phyloP scores from a whole-genome alignment of 2,113 vertebrate genomes.

The Zeus faber region DNA sequence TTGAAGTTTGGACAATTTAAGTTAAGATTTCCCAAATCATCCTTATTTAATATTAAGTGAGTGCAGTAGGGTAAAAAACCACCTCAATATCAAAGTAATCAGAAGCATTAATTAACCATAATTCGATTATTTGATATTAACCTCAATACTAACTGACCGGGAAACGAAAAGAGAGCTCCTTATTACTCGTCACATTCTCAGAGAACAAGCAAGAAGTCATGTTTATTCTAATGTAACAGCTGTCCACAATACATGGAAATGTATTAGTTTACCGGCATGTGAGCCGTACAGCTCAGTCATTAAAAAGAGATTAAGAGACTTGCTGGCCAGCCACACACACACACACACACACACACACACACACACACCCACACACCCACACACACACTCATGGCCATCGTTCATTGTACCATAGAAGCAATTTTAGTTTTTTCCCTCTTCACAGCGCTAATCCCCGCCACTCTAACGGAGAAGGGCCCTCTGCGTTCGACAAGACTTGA shows the following conservation, averaged over 20 bases:
- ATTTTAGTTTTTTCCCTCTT: slow-evolving; percentile 49
- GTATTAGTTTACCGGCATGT: slow-evolving; percentile 48
- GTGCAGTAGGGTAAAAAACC: too few relatives aligned
- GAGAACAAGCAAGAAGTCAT: slow-evolving; percentile 9
- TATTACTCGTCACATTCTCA: too few relatives aligned
- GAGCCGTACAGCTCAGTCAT: slow-evolving; percentile 59
- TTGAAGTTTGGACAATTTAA: too few relatives aligned
- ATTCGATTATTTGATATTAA: too few relatives aligned
- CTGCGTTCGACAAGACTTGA: slow-evolving; percentile 23
- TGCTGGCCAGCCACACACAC: slow-evolving; percentile 18
- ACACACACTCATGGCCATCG: slow-evolving; percentile 18
- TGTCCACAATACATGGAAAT: slow-evolving; percentile 31
- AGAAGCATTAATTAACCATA: too few relatives aligned
- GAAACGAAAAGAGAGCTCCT: too few relatives aligned
- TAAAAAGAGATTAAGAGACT: slow-evolving; percentile 76
- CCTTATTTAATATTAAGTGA: too few relatives aligned
- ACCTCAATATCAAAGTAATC: too few relatives aligned
- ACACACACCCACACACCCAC: slow-evolving; percentile 12
- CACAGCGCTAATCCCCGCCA: slow-evolving; percentile 32
- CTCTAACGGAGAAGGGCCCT: slow-evolving; percentile 56
- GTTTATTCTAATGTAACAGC: slow-evolving; percentile 39
- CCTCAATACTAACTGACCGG: too few relatives aligned
- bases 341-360: slow-evolving; percentile 21
- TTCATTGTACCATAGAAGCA: slow-evolving; percentile 8
- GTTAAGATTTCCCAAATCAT: too few relatives aligned